A percentile compares a stretch with the other conserved stretches of the same genome.
Evolutionary conservation across 2,888 invertebrate species (phyloP).

Genomic region (Hyposoter dolosus): DNA sequence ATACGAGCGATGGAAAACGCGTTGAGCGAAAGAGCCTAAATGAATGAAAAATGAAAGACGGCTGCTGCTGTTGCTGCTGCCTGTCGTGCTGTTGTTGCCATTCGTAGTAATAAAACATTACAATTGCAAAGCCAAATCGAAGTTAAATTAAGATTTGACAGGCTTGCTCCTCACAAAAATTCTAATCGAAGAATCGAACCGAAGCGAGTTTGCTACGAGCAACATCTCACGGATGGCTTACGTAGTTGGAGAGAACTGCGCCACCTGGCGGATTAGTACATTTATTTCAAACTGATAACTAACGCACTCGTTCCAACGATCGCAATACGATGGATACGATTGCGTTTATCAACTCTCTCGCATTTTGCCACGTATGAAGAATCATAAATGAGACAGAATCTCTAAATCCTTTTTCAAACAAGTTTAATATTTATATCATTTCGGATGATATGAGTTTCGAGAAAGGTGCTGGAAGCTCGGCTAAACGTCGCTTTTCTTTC

Average conservation of each 20-base stretch:
- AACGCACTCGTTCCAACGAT: conserved; percentile 52
- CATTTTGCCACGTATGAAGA: conserved; percentile 20
- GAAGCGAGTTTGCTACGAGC: conserved; percentile 31
- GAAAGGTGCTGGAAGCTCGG: conserved; percentile 77
- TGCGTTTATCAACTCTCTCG: conserved; percentile 6
- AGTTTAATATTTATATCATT: neutral
- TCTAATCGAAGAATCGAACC: conserved; percentile 16
- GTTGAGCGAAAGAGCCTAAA: conserved; percentile 56
- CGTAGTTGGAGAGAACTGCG: conserved; percentile 28
- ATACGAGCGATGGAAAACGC: conserved; percentile 62
- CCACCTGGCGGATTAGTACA: conserved; percentile 60
- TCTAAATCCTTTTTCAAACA: conserved; percentile 31
- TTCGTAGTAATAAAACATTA: conserved; percentile 33
- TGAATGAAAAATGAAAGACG: conserved; percentile 45
- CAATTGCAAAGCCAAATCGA: conserved; percentile 33
- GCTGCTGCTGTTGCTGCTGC: conserved; percentile 70
- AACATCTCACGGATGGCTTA: conserved; percentile 40
- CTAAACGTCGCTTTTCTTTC: conserved; percentile 84
- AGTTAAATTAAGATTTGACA: conserved; percentile 30
- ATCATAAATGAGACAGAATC: conserved; percentile 11
- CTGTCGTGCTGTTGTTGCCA: conserved; percentile 61
- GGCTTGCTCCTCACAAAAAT: conserved; percentile 23
- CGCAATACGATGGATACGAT: conserved; percentile 27
- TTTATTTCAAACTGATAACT: conserved; percentile 26
- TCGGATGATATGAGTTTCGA: conserved; percentile 60